These are phyloP conservation scores for Bufotes viridis DNA, from an alignment of 2,797 vertebrate species.

Conservation along the genomic window DNA sequence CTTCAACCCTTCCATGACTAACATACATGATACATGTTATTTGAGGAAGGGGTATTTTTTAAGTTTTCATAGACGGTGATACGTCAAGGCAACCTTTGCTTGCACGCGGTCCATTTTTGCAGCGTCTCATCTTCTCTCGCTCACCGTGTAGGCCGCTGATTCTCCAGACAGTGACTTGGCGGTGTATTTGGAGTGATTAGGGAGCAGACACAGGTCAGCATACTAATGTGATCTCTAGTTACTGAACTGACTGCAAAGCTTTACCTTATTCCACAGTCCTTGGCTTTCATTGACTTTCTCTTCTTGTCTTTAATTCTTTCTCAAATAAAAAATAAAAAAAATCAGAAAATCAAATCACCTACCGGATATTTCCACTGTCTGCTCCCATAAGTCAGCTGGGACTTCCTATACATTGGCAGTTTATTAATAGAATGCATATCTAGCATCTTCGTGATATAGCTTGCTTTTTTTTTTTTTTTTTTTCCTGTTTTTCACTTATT, in stretches of 20 bases:
- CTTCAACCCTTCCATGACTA: too few species aligned
- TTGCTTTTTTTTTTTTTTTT: too few species aligned
- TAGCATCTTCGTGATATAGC: neutral
- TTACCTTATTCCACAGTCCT: neutral
- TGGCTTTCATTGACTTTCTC: neutral
- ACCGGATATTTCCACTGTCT: neutral
- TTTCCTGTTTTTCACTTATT: too few species aligned
- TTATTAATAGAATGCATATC: neutral
- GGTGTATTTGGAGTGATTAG: conserved; percentile 28
- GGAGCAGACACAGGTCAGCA: neutral
- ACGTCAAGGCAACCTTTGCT: neutral
- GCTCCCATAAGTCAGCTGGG: neutral
- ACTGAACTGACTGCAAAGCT: neutral
- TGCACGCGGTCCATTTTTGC: conserved; percentile 7
- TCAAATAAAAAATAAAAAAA: neutral
- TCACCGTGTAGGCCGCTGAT: neutral
- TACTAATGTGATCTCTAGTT: conserved; percentile 20
- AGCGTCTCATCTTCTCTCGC: neutral
- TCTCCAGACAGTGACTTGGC: conserved; percentile 14
- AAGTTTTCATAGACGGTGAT: too few species aligned
- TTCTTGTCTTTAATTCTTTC: neutral
- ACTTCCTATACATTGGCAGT: neutral
- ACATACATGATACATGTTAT: too few species aligned
- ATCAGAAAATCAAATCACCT: neutral
- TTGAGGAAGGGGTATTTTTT: too few species aligned